phyloP scores from a whole-genome alignment of 2,113 vertebrate genomes.

The Crocuta crocuta region DNA sequence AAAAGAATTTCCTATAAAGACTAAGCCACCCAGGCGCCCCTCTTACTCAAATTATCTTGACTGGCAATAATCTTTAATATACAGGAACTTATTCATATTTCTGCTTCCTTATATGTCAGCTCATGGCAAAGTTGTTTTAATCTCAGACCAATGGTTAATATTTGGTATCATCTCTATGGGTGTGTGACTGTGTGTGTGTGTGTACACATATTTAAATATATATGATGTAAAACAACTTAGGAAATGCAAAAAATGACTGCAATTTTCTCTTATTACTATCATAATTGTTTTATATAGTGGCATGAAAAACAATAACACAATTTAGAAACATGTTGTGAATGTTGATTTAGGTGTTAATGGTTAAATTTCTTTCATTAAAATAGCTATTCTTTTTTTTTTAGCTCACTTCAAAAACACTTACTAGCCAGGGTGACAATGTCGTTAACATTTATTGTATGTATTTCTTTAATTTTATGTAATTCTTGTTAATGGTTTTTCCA shows the following conservation, averaged over 20 bases:
- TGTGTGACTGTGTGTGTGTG: neutral
- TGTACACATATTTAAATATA: neutral
- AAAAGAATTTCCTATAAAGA: neutral
- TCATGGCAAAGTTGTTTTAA: neutral
- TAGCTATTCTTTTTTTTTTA: neutral
- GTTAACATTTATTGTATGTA: neutral
- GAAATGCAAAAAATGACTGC: neutral
- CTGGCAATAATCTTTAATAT: neutral
- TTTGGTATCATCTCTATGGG: neutral
- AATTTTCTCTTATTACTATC: constrained; percentile 20
- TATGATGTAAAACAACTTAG: neutral
- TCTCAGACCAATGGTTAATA: neutral
- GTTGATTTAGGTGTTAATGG: neutral
- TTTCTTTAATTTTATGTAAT: neutral
- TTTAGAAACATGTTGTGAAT: neutral
- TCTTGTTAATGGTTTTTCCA: neutral
- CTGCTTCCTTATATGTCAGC: neutral
- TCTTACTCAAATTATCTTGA: neutral
- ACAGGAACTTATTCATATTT: neutral
- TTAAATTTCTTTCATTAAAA: neutral
- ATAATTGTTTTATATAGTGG: neutral
- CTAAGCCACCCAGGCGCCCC: too few species aligned
- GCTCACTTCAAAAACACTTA: neutral
- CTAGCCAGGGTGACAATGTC: neutral
- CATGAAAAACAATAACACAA: constrained; percentile 12